These are phyloP conservation scores for Cassiopea xamachana DNA, from an alignment of 30 jellyfish, hydroid and myxozoan genomes.

Conservation along the genomic window DNA sequence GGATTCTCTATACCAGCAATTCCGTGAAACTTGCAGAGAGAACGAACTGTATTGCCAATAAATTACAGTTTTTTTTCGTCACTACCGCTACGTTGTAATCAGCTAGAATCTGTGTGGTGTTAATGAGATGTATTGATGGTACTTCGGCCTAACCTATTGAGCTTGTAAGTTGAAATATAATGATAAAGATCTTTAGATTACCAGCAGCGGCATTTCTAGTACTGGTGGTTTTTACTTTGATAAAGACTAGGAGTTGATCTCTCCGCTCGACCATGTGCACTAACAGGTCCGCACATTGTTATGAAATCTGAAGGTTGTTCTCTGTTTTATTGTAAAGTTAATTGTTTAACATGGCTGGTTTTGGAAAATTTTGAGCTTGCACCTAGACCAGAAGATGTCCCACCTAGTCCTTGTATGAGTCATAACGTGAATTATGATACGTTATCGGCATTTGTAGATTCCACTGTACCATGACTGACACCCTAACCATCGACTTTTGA, in stretches of 20 bases:
- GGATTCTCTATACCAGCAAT: background rate
- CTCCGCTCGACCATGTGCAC: slow-evolving; percentile 45
- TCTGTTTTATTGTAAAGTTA: background rate
- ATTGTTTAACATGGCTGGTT: too few relatives aligned
- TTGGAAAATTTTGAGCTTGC: background rate
- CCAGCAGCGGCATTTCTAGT: background rate
- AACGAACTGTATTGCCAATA: background rate
- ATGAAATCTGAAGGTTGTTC: background rate
- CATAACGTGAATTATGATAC: background rate
- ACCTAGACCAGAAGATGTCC: background rate
- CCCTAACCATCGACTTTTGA: too few relatives aligned
- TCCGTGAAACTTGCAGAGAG: background rate
- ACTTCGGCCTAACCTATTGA: background rate
- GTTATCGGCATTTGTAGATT: too few relatives aligned
- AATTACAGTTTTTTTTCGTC: too few relatives aligned
- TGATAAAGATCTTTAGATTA: background rate
- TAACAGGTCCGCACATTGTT: slow-evolving; percentile 14
- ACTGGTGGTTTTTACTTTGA: slow-evolving; percentile 34
- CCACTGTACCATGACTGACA: too few relatives aligned
- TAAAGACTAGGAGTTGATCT: slow-evolving; percentile 7
- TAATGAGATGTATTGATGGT: background rate
- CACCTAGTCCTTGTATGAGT: background rate
- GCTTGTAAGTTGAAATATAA: background rate
- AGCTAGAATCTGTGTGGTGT: background rate
- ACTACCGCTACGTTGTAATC: background rate